phyloP scores from a whole-genome alignment of 2,797 vertebrate species.

The Cuniculus paca region DNA sequence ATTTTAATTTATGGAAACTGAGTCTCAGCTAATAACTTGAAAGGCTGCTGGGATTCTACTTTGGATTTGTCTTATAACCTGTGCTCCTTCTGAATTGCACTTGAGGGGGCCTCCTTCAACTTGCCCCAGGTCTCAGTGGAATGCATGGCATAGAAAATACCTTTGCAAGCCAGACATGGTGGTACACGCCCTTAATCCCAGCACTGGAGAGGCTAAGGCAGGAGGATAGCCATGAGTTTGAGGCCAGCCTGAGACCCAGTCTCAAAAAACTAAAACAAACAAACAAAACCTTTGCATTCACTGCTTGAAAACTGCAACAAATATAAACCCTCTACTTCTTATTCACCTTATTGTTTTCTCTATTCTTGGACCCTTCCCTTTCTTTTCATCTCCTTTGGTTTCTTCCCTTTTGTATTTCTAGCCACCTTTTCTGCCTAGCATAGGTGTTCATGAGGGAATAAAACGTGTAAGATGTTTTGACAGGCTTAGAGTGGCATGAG shows the following conservation, averaged over 20 bases:
- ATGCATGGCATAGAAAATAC: neutral
- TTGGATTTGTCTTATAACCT: neutral
- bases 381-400: neutral
- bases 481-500: conserved; percentile 21
- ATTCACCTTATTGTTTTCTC: neutral
- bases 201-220: neutral
- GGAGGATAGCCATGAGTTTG: neutral
- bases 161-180: neutral
- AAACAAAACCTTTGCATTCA: neutral
- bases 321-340: neutral
- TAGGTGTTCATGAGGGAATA: neutral
- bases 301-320: neutral
- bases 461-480: conserved; percentile 57
- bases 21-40: neutral
- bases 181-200: neutral
- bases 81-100: neutral
- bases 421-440: conserved; percentile 5
- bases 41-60: neutral
- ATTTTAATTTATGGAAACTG: neutral
- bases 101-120: no score
- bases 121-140: neutral
- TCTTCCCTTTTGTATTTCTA: neutral
- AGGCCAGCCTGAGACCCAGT: neutral
- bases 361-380: neutral
- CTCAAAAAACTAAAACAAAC: neutral